These are phyloP conservation scores for Eustalomyia histrio DNA, from an alignment of 2,888 invertebrate genomes.

Conservation along the genomic window DNA sequence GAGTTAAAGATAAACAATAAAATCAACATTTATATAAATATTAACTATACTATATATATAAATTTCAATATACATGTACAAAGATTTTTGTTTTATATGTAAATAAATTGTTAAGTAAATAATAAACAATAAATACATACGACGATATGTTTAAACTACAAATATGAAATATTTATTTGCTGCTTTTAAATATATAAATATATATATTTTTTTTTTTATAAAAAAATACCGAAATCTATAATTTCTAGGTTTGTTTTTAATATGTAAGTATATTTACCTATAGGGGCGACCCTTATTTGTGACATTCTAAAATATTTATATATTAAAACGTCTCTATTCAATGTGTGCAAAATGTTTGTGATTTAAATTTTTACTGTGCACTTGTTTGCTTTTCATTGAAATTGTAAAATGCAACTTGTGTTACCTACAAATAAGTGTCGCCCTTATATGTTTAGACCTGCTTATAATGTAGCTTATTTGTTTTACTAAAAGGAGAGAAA, in stretches of 20 bases:
- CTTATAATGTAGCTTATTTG: slow-evolving; percentile 24
- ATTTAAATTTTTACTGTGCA: no score
- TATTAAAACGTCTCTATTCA: no score
- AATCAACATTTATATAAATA: slow-evolving; percentile 2
- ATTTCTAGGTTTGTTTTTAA: background rate
- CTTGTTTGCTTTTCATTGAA: no score
- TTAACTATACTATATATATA: background rate
- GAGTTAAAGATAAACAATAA: slow-evolving; percentile 11
- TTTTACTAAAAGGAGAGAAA: slow-evolving; percentile 29
- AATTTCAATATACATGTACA: slow-evolving; percentile 31
- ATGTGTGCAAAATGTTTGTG: no score
- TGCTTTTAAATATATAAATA: no score
- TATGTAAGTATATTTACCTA: slow-evolving; percentile 12
- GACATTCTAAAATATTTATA: no score
- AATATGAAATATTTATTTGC: slow-evolving; percentile 18
- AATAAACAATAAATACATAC: slow-evolving; percentile 31
- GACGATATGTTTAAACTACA: slow-evolving; percentile 40
- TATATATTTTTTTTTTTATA: slow-evolving; percentile 13
- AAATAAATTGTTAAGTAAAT: slow-evolving; percentile 11
- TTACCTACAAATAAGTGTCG: no score
- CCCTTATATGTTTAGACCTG: slow-evolving; percentile 13
- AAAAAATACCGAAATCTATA: slow-evolving; percentile 2
- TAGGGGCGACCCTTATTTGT: background rate
- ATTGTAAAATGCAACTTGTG: no score
- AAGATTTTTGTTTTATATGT: slow-evolving; percentile 7